Evolutionary conservation across 2,888 invertebrate species (phyloP).

Genomic region (Drymonia ruficornis): DNA sequence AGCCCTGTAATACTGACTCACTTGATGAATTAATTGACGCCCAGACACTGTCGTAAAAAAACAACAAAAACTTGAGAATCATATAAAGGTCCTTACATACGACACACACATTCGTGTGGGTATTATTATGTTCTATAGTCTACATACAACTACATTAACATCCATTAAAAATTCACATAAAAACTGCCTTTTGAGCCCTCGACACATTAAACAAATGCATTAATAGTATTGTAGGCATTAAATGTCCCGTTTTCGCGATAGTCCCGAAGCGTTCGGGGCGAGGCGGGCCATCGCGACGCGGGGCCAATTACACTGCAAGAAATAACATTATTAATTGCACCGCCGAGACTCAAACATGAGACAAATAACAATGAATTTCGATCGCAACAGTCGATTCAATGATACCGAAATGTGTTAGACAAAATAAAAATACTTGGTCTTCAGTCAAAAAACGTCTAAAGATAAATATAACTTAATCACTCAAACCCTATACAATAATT

Average conservation of each 20-base stretch:
- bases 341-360: slow-evolving; percentile 3
- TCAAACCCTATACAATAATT: background rate
- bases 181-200: slow-evolving; percentile 79
- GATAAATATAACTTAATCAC: background rate
- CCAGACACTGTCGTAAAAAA: slow-evolving; percentile 38
- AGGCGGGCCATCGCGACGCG: slow-evolving; percentile 29
- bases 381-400: background rate
- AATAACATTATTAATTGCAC: slow-evolving; percentile 36
- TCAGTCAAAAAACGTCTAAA: slow-evolving; percentile 5
- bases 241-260: slow-evolving; percentile 32
- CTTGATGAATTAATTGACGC: slow-evolving; percentile 72
- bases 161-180: slow-evolving; percentile 77
- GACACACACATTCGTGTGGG: slow-evolving; percentile 39
- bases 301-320: slow-evolving; percentile 67
- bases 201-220: slow-evolving; percentile 71
- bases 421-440: slow-evolving; percentile 1
- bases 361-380: background rate
- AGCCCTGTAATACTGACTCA: slow-evolving; percentile 82
- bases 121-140: slow-evolving; percentile 57
- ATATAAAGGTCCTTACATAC: slow-evolving; percentile 40
- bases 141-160: slow-evolving; percentile 52
- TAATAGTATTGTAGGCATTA: slow-evolving; percentile 46
- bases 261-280: slow-evolving; percentile 25
- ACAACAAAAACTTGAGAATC: slow-evolving; percentile 55
- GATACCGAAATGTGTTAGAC: background rate